Evolutionary conservation across 1,140 invertebrate genomes (phyloP).

Genomic region (Lasioglossum baleicum): DNA sequence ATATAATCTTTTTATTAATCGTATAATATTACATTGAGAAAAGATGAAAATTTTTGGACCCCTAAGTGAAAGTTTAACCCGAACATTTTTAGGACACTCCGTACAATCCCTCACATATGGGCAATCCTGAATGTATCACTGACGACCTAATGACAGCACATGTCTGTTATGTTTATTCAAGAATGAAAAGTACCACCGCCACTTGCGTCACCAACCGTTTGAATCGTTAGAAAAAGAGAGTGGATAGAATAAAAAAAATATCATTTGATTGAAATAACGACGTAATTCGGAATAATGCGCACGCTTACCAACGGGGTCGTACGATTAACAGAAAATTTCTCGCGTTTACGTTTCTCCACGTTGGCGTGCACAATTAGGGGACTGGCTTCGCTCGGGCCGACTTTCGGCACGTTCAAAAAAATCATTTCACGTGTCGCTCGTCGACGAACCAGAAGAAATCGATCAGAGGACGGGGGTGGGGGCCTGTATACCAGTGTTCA

Average conservation of each 20-base stretch:
- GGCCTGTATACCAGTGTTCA: background rate
- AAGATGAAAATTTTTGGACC: too few species aligned
- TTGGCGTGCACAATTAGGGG: background rate
- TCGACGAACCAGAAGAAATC: background rate
- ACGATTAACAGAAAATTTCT: background rate
- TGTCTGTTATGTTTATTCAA: too few species aligned
- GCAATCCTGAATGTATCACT: too few species aligned
- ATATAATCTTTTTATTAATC: too few species aligned
- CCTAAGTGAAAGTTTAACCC: too few species aligned
- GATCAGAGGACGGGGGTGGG: background rate
- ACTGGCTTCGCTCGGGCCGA: background rate
- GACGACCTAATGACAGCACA: too few species aligned
- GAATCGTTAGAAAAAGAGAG: background rate
- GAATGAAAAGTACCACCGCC: background rate
- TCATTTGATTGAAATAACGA: background rate
- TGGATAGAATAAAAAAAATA: background rate
- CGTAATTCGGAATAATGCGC: background rate
- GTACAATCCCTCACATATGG: too few species aligned
- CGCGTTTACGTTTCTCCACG: background rate
- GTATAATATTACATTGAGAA: too few species aligned
- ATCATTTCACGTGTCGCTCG: constrained; percentile 16
- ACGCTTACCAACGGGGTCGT: background rate
- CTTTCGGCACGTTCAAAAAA: constrained; percentile 22
- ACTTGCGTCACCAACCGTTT: background rate
- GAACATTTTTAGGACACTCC: too few species aligned